A percentile compares a stretch with the other conserved stretches of the same genome.
Evolutionary conservation across 2,888 invertebrate genomes (phyloP).

Genomic region (Dryocosmus kuriphilus): DNA sequence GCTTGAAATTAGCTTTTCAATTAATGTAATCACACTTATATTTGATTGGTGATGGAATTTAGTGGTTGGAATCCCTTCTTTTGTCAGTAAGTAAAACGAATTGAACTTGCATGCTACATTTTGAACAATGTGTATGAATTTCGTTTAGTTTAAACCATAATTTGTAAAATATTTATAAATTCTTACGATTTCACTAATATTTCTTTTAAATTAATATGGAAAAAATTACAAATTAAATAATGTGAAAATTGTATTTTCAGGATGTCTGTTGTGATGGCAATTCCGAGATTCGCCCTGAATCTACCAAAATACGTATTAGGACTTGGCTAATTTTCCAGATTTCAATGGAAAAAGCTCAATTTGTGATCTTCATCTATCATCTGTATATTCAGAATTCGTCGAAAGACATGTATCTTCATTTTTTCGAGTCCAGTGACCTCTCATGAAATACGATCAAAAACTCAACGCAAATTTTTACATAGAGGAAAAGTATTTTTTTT

Average conservation of each 20-base stretch:
- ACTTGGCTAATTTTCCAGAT: conserved; percentile 82
- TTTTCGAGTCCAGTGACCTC: neutral
- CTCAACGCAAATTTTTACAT: neutral
- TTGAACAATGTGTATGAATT: neutral
- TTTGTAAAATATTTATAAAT: neutral
- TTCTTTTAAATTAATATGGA: neutral
- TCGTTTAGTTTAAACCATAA: neutral
- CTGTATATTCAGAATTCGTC: neutral
- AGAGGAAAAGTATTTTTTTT: neutral
- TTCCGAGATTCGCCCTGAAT: conserved; percentile 89
- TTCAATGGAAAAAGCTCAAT: neutral
- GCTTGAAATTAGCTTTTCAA: neutral
- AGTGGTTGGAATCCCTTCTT: conserved; percentile 4
- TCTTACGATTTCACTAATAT: neutral
- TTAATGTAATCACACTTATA: neutral
- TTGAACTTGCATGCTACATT: neutral
- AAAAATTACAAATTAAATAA: neutral
- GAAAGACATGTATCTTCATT: neutral
- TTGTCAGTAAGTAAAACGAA: conserved; percentile 8
- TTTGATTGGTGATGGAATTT: conserved; percentile 13
- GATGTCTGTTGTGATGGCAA: conserved; percentile 91
- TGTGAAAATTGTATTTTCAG: conserved; percentile 79
- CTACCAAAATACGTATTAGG: conserved; percentile 93
- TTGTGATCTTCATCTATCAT: conserved; percentile 24
- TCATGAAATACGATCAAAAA: neutral